These are phyloP conservation scores for Drosophila kurseongensis DNA, from an alignment of 1,140 invertebrate genomes.

Conservation along the genomic window DNA sequence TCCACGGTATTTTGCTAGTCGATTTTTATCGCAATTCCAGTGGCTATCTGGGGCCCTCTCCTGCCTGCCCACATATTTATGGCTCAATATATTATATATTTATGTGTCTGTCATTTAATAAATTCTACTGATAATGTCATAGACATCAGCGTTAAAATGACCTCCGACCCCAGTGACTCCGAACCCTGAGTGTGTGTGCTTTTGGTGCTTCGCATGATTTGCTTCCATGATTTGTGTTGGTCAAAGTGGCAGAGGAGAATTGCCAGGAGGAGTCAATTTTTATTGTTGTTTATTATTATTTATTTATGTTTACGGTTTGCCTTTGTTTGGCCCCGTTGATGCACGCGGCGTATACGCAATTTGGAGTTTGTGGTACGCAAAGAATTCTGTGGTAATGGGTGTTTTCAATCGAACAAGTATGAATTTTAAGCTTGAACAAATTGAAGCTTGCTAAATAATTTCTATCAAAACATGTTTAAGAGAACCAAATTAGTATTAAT, in stretches of 20 bases:
- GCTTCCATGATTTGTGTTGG: slow-evolving; percentile 52
- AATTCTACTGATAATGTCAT: slow-evolving; percentile 66
- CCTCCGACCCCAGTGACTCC: slow-evolving; percentile 15
- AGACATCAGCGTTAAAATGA: slow-evolving; percentile 66
- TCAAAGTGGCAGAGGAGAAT: slow-evolving; percentile 18
- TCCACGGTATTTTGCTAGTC: slow-evolving; percentile 11
- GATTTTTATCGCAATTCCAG: not conserved
- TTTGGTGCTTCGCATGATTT: slow-evolving; percentile 38
- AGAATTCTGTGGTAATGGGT: not conserved
- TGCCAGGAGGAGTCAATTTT: slow-evolving; percentile 37
- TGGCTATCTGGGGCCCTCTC: slow-evolving; percentile 10
- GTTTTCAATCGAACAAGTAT: not conserved
- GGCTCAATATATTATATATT: slow-evolving; percentile 66
- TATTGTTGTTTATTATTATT: slow-evolving; percentile 52
- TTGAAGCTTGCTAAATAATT: no score
- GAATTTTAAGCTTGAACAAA: no score
- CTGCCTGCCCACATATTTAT: slow-evolving; percentile 42
- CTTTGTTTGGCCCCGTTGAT: not conserved
- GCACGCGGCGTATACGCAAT: slow-evolving; percentile 20
- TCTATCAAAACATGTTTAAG: no score
- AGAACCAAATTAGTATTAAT: no score
- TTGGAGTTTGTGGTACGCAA: not conserved
- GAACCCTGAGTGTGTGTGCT: slow-evolving; percentile 3
- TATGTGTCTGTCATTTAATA: slow-evolving; percentile 68
- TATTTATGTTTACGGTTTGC: slow-evolving; percentile 41